These are phyloP conservation scores for Gonatopus flavifemur DNA, from an alignment of 1,140 invertebrate genomes.

Conservation along the genomic window DNA sequence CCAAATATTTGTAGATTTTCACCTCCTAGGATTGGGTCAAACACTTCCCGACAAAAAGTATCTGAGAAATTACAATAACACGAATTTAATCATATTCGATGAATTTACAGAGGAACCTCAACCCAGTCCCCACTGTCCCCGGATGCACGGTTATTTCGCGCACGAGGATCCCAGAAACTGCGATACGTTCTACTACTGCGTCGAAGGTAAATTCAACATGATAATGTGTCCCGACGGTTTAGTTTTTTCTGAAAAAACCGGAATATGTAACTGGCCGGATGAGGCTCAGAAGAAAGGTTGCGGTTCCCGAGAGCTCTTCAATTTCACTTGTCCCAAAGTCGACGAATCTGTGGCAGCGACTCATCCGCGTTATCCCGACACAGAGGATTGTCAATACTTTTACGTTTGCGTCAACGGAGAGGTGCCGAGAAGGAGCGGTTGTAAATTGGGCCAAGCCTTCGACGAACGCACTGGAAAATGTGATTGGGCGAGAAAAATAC, in stretches of 20 bases:
- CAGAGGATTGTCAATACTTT: conserved; percentile 89
- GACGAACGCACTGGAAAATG: conserved; percentile 81
- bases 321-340: conserved; percentile 81
- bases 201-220: conserved; percentile 85
- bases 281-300: conserved; percentile 85
- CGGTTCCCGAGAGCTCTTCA: conserved; percentile 80
- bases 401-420: conserved; percentile 89
- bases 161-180: conserved; percentile 80
- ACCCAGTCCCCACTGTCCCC: conserved; percentile 73
- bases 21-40: no score
- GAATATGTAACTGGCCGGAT: conserved; percentile 90
- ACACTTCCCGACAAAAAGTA: no score
- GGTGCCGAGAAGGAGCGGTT: conserved; percentile 78
- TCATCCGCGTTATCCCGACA: conserved; percentile 84
- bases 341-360: conserved; percentile 71
- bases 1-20: no score
- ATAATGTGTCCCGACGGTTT: conserved; percentile 85
- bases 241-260: conserved; percentile 85
- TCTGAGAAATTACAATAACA: no score
- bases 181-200: conserved; percentile 89
- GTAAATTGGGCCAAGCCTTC: conserved; percentile 88
- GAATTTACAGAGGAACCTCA: conserved; percentile 70
- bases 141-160: conserved; percentile 85
- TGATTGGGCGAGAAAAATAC: conserved; percentile 86
- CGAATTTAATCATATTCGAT: no score